Evolutionary conservation across 1,140 invertebrate species (phyloP).

Genomic region (Nasonia vitripennis): DNA sequence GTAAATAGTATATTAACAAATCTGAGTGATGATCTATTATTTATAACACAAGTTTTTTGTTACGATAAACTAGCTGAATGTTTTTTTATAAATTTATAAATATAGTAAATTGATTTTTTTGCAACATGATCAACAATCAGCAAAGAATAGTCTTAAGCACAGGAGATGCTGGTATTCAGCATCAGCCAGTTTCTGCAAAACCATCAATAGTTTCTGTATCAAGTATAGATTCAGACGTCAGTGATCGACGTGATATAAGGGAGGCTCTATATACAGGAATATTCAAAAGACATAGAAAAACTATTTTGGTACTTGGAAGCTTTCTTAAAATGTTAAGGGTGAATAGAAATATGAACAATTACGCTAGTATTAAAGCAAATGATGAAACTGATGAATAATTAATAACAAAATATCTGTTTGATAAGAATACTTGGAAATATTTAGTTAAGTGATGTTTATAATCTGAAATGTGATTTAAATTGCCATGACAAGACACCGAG

Average conservation of each 20-base stretch:
- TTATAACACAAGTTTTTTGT: neutral
- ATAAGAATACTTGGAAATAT: neutral
- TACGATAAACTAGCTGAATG: too few species aligned
- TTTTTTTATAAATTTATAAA: neutral
- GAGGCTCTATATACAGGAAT: conserved; percentile 88
- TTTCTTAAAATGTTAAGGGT: conserved; percentile 87
- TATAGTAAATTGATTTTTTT: neutral
- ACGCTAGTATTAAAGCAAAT: conserved; percentile 83
- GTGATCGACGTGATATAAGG: conserved; percentile 83
- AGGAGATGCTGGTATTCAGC: conserved; percentile 64
- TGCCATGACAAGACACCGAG: conserved; percentile 6
- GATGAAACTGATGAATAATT: conserved; percentile 73
- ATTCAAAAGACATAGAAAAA: conserved; percentile 85
- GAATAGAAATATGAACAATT: conserved; percentile 84
- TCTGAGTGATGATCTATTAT: neutral
- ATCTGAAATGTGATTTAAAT: conserved; percentile 12
- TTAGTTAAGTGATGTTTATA: neutral
- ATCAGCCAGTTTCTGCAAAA: conserved; percentile 69
- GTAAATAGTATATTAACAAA: neutral
- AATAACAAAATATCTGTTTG: conserved; percentile 2
- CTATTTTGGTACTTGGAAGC: conserved; percentile 86
- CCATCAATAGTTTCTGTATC: conserved; percentile 71
- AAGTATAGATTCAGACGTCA: conserved; percentile 77
- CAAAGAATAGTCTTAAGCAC: conserved; percentile 67
- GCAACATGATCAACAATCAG: conserved; percentile 72